Evolutionary conservation across 2,113 vertebrate species (phyloP).

Genomic region (Gymnogyps californianus): DNA sequence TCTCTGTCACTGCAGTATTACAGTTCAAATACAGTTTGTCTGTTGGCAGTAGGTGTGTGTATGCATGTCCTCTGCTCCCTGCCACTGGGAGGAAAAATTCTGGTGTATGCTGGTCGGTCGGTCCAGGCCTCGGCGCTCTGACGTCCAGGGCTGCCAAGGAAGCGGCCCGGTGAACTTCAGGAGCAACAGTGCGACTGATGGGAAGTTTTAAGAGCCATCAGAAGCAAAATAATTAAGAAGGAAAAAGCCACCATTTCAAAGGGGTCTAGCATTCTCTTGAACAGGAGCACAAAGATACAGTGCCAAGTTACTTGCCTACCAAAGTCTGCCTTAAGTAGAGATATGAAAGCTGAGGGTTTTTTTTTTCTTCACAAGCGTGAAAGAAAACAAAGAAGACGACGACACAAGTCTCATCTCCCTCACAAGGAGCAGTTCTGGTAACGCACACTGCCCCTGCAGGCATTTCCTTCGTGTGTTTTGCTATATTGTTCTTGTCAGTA

Average conservation of each 20-base stretch:
- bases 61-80: not conserved
- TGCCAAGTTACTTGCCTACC: not conserved
- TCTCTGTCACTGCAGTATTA: not conserved
- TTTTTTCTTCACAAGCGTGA: not conserved
- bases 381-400: not conserved
- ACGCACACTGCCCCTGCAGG: not conserved
- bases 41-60: no score
- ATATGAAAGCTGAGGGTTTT: not conserved
- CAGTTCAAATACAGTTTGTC: not conserved
- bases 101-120: rapidly evolving
- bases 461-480: not conserved
- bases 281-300: not conserved
- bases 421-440: not conserved
- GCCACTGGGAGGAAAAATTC: not conserved
- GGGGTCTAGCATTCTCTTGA: not conserved
- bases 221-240: not conserved
- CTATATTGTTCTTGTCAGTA: not conserved
- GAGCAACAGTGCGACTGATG: not conserved
- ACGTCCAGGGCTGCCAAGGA: not conserved
- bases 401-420: not conserved
- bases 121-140: not conserved
- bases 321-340: not conserved
- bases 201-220: not conserved
- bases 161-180: rapidly evolving
- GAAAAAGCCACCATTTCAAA: not conserved